Evolutionary conservation across 2,888 invertebrate genomes (phyloP), one percentile per base, ranked within the genome.

Genomic region (Diarsia brunnea): DNA sequence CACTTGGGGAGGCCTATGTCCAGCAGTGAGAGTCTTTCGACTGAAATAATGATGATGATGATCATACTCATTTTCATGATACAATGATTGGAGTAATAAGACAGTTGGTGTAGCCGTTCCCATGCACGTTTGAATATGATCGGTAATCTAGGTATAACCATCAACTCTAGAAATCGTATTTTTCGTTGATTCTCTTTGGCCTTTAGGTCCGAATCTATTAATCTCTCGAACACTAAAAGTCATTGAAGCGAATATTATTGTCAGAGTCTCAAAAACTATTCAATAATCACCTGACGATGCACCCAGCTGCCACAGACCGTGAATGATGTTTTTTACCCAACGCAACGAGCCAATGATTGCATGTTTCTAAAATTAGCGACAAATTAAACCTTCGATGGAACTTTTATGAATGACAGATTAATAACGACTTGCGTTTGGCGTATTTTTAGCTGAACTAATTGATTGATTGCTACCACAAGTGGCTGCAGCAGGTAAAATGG

Each of bases 281-380:
- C 60, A 21, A 82, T 68, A 84, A 72, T 86, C 83, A 88, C 75
- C 77, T 82, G 87, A 87, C 78, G 85, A 86, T 86, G 81, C 84
- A 82, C 79, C 81, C 68, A 70, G 70, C 69, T 78, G 81, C 80
- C 78, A 38, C 68, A 68, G 82, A 83, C 85, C 91, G 85, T 90
- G 90, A 90, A 90, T 86, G 84, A 82, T 86, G 82, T 89, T 90
- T 75, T 89, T 84, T 87, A 61, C 65, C 64, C 75, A 76, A 78
- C 81, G 76, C 76, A 79, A 85, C 81, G 84, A 86, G 71, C 75
- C 81, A 84, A 84, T 84, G 86, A 81, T 73, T 75, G 69, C 65
- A 65, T 49, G 49, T 60, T 61, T 85, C 84, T 84, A 87, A 87
- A 88, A 81, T 86, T 86, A 86, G 88, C 49, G 38, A 82, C 86